Base-by-base conservation (phyloP, 2,797 vertebrate genomes). In the Leptatherina wallacei region DNA sequence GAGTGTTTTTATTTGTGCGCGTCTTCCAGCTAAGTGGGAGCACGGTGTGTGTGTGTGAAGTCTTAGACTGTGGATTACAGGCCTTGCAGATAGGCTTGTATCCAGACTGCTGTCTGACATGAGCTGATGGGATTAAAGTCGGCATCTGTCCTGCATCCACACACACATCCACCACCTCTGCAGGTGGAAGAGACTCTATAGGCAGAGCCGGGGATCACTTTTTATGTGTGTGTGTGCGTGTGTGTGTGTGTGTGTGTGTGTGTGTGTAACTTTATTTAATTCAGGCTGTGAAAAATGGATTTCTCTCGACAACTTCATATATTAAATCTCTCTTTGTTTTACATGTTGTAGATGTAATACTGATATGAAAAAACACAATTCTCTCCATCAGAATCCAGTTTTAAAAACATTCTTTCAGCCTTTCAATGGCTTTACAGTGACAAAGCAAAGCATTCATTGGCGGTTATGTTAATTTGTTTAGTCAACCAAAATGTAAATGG, bases 111-210 rank as follows among this genome's bases (percentile, higher is more conserved):
- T 93, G 87, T 93, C 92, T 93, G 91, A 93, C 92, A 92, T 87
- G 92, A 93, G 88, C 91, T 95, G 93, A 96, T 94, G 79, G 78
- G 93, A 95, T 95, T 95, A 95, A 85, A 80, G 86, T 85, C 87
- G 85, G 81, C 90, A 85, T 90, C 82, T 80, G 89, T 93, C 92
- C 91, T 91, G 86, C 87, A 38, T 44, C 61, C 85, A 58, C 27
- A 30, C 49, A 36, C 36, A 0, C 69, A 30, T 40, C 61, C 51
- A 22, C 42, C 42, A 47, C 42, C 42, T n/a, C 42, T 47, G 42
- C 42, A 20, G 42, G 42, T 42, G 33, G 59, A 49, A 44, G 57
- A 61, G 55, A 38, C 22, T 20, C 54, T 42, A 20, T 18, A 71
- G 55, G 65, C 67, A 55, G 52, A 80, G 69, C 30, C 47, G n/a